phyloP scores from a whole-genome alignment of 2,797 vertebrate genomes.

The Psittacula derbiana region DNA sequence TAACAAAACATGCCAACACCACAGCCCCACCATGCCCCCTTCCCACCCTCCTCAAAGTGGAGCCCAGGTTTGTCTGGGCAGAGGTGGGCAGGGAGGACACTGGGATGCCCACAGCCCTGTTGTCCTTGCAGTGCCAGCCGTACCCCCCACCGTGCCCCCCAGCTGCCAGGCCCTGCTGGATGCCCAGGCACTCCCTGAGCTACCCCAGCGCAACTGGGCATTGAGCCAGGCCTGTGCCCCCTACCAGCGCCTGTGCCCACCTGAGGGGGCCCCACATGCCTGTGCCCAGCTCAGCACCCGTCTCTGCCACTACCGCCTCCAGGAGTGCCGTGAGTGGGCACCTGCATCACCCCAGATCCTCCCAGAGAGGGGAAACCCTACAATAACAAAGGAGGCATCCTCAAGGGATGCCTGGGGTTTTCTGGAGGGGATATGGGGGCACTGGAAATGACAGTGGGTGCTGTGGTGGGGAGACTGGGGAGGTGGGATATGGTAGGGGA shows the following conservation, averaged over 20 bases:
- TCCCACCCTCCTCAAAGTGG: neutral
- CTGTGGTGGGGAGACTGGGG: neutral
- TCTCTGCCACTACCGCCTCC: slow-evolving; percentile 77
- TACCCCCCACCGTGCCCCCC: slow-evolving; percentile 62
- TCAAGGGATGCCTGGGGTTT: neutral
- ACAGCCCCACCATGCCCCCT: neutral
- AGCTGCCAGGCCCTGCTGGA: slow-evolving; percentile 81
- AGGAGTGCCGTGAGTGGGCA: slow-evolving; percentile 78
- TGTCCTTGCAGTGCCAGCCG: neutral
- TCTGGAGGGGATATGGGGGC: neutral
- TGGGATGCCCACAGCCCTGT: neutral
- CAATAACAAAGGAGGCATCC: neutral
- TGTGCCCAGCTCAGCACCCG: slow-evolving; percentile 82
- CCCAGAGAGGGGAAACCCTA: neutral
- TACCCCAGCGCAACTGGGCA: slow-evolving; percentile 82
- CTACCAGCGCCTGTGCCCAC: slow-evolving; percentile 81
- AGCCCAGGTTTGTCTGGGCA: accelerated
- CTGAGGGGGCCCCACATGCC: slow-evolving; percentile 47
- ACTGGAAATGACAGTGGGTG: neutral
- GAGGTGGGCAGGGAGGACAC: neutral
- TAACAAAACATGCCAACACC: neutral
- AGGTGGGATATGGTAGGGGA: neutral
- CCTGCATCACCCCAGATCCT: accelerated
- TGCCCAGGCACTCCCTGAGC: slow-evolving; percentile 76
- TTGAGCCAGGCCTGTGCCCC: slow-evolving; percentile 85